These are phyloP conservation scores for Botia almorhae DNA, from an alignment of 2,797 vertebrate species.

Conservation along the genomic window DNA sequence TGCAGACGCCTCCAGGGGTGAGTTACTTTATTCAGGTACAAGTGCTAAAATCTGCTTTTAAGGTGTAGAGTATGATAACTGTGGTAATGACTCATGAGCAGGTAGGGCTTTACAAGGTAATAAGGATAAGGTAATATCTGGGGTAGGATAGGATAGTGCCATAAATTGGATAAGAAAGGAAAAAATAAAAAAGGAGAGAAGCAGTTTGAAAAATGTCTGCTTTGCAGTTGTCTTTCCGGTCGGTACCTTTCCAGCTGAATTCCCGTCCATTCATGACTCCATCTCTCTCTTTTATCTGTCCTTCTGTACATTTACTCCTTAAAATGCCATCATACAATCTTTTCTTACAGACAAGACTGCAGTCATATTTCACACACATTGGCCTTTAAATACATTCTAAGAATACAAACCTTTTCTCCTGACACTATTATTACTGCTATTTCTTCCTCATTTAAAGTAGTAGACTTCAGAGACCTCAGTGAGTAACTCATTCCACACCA, in stretches of 20 bases:
- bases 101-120: not conserved
- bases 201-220: not conserved
- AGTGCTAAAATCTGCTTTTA: not conserved
- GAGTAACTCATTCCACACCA: no score
- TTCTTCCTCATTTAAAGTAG: no score
- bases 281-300: not conserved
- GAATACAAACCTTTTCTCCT: no score
- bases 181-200: not conserved
- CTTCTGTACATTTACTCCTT: no score
- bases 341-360: no score
- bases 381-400: no score
- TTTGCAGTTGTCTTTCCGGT: not conserved
- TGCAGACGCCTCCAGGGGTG: slow-evolving; percentile 78
- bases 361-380: no score
- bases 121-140: no score
- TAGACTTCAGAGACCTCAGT: no score
- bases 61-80: not conserved
- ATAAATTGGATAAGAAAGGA: not conserved
- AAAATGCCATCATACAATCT: no score
- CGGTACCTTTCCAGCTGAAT: not conserved
- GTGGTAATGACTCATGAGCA: not conserved
- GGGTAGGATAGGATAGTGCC: not conserved
- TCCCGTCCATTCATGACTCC: no score
- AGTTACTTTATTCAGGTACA: slow-evolving; percentile 57
- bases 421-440: no score